Evolutionary conservation across 2,113 vertebrate species (phyloP).

Genomic region (Eretmochelys imbricata): DNA sequence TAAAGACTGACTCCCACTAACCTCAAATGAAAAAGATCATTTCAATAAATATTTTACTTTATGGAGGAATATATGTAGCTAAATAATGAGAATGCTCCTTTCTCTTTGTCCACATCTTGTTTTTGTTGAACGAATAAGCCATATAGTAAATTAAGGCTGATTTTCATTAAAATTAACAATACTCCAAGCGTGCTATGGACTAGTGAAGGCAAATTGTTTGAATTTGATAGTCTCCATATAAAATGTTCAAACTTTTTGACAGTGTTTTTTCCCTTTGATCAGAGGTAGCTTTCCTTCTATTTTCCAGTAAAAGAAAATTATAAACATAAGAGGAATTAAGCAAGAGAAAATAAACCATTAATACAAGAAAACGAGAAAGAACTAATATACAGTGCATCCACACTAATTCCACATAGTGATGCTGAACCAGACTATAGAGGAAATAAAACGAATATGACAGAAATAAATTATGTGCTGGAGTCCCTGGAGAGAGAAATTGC

Average conservation of each 20-base stretch:
- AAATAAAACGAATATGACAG: neutral
- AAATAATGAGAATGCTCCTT: neutral
- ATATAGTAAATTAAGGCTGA: neutral
- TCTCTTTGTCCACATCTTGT: neutral
- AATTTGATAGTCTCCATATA: neutral
- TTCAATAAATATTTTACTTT: neutral
- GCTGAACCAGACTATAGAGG: neutral
- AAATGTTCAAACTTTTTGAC: neutral
- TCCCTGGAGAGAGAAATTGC: neutral
- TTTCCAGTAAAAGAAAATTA: constrained; percentile 43
- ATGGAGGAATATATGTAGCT: neutral
- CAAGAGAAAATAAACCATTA: neutral
- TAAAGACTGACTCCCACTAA: neutral
- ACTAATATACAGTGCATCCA: neutral
- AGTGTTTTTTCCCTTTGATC: neutral
- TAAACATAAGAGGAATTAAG: constrained; percentile 6
- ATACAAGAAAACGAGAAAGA: neutral
- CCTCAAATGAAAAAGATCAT: neutral
- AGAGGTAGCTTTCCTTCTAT: neutral
- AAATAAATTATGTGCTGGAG: neutral
- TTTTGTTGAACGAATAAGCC: neutral
- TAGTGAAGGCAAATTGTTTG: neutral
- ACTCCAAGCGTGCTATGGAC: neutral
- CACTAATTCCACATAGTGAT: neutral
- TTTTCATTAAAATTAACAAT: neutral